Evolutionary conservation across 2,888 invertebrate genomes (phyloP).

Genomic region (Sminthurides aquaticus): DNA sequence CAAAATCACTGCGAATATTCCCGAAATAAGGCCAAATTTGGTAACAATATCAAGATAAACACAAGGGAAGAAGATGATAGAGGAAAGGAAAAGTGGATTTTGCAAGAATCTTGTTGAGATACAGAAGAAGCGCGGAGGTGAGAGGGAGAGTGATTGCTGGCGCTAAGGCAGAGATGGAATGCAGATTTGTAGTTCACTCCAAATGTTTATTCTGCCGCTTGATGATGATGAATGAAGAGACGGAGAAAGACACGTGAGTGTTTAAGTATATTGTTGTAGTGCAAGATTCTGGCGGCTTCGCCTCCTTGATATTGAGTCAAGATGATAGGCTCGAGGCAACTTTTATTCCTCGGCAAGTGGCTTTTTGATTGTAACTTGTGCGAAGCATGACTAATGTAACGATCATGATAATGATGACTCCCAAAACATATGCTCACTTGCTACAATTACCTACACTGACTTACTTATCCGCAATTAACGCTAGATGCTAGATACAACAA

Average conservation of each 20-base stretch:
- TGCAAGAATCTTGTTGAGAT: no score
- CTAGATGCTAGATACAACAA: no score
- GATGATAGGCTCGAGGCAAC: conserved; percentile 2
- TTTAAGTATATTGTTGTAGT: not conserved
- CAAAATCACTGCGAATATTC: no score
- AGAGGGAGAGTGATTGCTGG: no score
- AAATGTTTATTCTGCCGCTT: not conserved
- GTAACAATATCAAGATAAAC: no score
- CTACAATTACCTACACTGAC: not conserved
- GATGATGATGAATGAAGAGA: conserved; percentile 3
- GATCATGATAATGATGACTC: not conserved
- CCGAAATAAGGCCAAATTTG: no score
- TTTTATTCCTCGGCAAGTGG: conserved; percentile 10
- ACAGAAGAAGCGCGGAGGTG: no score
- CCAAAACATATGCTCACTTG: not conserved
- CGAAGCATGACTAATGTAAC: not conserved
- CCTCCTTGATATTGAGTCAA: conserved; percentile 5
- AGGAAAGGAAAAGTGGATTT: not conserved
- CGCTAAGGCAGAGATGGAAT: not conserved
- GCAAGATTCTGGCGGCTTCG: not conserved
- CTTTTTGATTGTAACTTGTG: not conserved
- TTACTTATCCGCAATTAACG: not conserved
- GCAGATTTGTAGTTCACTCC: not conserved
- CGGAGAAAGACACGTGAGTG: not conserved
- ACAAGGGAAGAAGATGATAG: not conserved